These are phyloP conservation scores for Liparis tanakae DNA, from an alignment of 2,797 vertebrate genomes.

Conservation along the genomic window DNA sequence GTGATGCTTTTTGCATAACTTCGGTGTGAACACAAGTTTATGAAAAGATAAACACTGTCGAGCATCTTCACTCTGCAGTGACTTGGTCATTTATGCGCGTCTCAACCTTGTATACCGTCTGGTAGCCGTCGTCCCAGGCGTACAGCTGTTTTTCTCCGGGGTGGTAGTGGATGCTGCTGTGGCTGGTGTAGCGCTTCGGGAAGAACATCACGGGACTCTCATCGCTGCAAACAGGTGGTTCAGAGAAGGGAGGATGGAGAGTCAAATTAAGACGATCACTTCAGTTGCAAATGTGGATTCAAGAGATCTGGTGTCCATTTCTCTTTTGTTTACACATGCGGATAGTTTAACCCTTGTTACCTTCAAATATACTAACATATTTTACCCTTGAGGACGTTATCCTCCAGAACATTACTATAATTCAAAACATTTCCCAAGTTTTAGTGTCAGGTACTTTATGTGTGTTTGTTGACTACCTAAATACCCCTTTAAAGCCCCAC, in stretches of 20 bases:
- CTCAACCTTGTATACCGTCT: slow-evolving; percentile 92
- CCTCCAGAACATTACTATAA: too few relatives aligned
- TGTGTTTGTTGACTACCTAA: too few relatives aligned
- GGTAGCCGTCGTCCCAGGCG: slow-evolving; percentile 94
- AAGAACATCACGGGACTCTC: slow-evolving; percentile 86
- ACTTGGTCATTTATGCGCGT: slow-evolving; percentile 67
- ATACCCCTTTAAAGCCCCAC: too few relatives aligned
- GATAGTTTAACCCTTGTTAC: not conserved
- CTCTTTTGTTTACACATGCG: not conserved
- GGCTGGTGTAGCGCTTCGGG: slow-evolving; percentile 88
- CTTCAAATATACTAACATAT: too few relatives aligned
- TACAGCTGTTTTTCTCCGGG: slow-evolving; percentile 90
- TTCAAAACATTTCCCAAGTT: too few relatives aligned
- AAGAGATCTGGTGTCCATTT: not conserved
- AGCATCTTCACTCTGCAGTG: slow-evolving; percentile 25
- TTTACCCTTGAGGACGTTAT: too few relatives aligned
- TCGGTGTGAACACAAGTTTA: not conserved
- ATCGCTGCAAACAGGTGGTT: slow-evolving; percentile 18
- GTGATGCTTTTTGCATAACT: not conserved
- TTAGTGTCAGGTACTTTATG: too few relatives aligned
- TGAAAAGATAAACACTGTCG: not conserved
- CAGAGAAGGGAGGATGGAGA: not conserved
- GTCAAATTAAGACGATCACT: not conserved
- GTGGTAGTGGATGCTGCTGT: slow-evolving; percentile 91
- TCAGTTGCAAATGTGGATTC: not conserved